phyloP scores from a whole-genome alignment of 2,113 vertebrate genomes.

The Falcunculus frontatus region DNA sequence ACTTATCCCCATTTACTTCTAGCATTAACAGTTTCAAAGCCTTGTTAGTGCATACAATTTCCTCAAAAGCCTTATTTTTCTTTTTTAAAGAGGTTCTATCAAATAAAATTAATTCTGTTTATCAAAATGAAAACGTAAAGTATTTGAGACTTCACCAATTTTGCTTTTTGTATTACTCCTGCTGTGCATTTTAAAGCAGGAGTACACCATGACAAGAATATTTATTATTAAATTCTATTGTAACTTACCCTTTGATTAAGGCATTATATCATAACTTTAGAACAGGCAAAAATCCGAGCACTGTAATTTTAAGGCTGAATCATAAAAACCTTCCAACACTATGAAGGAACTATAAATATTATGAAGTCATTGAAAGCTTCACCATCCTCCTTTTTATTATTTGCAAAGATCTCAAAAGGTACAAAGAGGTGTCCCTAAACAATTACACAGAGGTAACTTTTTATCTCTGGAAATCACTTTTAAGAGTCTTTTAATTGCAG shows the following conservation, averaged over 20 bases:
- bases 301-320: constrained; percentile 34
- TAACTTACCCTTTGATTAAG: neutral
- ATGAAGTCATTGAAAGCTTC: neutral
- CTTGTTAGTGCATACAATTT: neutral
- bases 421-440: neutral
- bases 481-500: neutral
- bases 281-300: neutral
- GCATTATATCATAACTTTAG: neutral
- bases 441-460: neutral
- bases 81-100: neutral
- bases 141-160: neutral
- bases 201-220: neutral
- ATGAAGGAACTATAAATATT: constrained; percentile 7
- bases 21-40: neutral
- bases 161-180: neutral
- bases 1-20: neutral
- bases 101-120: neutral
- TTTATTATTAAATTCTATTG: neutral
- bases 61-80: neutral
- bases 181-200: neutral
- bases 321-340: neutral
- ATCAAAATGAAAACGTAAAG: neutral
- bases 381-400: neutral
- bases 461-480: neutral
- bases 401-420: neutral